These are phyloP conservation scores for Lineus longissimus DNA, from an alignment of 1,140 invertebrate genomes.

Conservation along the genomic window DNA sequence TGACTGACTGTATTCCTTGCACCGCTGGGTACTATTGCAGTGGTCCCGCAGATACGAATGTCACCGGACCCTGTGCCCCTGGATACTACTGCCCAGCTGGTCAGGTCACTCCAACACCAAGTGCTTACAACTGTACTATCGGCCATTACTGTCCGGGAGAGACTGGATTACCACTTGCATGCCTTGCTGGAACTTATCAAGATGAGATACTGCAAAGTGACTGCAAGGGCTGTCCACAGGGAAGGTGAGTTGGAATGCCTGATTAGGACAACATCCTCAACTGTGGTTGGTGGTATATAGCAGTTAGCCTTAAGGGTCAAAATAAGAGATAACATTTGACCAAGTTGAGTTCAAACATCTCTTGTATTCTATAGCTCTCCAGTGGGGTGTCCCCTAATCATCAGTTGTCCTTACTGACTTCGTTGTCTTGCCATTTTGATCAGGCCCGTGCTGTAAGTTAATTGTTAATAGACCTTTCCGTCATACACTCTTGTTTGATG, in stretches of 20 bases:
- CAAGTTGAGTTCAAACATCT: no score
- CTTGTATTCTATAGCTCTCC: no score
- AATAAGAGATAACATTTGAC: no score
- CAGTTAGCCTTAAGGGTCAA: no score
- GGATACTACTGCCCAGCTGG: slow-evolving; percentile 48
- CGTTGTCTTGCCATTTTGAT: no score
- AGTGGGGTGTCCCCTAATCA: no score
- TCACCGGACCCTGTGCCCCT: slow-evolving; percentile 35
- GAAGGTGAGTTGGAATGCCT: slow-evolving; percentile 26
- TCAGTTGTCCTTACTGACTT: no score
- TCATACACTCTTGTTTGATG: no score
- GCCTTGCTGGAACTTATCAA: slow-evolving; percentile 39
- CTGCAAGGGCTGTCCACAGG: slow-evolving; percentile 43
- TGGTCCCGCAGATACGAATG: slow-evolving; percentile 31
- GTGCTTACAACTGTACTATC: slow-evolving; percentile 41
- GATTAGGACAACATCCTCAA: no score
- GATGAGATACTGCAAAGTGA: slow-evolving; percentile 30
- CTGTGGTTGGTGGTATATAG: no score
- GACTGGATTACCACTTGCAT: slow-evolving; percentile 30
- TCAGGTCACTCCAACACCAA: slow-evolving; percentile 34
- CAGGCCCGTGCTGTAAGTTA: no score
- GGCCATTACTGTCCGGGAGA: slow-evolving; percentile 43
- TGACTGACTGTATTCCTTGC: slow-evolving; percentile 36
- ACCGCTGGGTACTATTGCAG: slow-evolving; percentile 44
- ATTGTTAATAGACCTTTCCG: no score